A percentile compares a stretch with the other conserved stretches of the same genome.
These are phyloP conservation scores for Orthosia gothica DNA, from an alignment of 2,888 invertebrate species.

Conservation along the genomic window DNA sequence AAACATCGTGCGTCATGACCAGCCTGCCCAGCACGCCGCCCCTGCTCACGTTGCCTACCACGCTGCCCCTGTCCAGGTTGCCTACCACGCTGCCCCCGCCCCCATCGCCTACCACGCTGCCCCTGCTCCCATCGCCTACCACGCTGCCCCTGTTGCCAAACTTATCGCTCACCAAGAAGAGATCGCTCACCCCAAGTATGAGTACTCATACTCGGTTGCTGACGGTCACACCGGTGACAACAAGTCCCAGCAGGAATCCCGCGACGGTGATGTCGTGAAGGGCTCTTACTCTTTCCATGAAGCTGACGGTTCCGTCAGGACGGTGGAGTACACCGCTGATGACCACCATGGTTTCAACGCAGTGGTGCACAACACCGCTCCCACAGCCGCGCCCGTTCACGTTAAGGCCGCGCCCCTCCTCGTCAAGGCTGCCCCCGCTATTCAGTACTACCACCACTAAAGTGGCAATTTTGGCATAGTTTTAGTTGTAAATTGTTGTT, in stretches of 20 bases:
- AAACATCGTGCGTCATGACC: slow-evolving; percentile 59
- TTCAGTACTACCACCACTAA: slow-evolving; percentile 80
- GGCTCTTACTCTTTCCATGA: slow-evolving; percentile 88
- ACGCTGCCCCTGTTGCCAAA: slow-evolving; percentile 76
- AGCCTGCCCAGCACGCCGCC: slow-evolving; percentile 42
- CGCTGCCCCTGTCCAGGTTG: slow-evolving; percentile 58
- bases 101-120: slow-evolving; percentile 66
- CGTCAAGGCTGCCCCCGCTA: slow-evolving; percentile 72
- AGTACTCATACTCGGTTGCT: slow-evolving; percentile 88
- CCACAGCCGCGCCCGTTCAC: slow-evolving; percentile 77
- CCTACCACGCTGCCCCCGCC: slow-evolving; percentile 68
- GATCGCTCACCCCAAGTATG: slow-evolving; percentile 77
- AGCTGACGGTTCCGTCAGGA: slow-evolving; percentile 88
- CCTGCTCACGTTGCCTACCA: slow-evolving; percentile 74
- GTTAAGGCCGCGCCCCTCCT: slow-evolving; percentile 73
- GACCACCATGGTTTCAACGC: slow-evolving; percentile 87
- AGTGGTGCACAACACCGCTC: slow-evolving; percentile 82
- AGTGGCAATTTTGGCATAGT: slow-evolving; percentile 22
- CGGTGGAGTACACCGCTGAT: slow-evolving; percentile 89
- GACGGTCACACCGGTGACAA: slow-evolving; percentile 90
- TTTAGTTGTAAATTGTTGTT: slow-evolving; percentile 60
- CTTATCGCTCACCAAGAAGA: slow-evolving; percentile 71
- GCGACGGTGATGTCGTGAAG: slow-evolving; percentile 88
- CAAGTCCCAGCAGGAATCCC: slow-evolving; percentile 87
- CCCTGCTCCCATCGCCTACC: slow-evolving; percentile 65